These are phyloP conservation scores for Emesis russula DNA, from an alignment of 2,888 invertebrate genomes.

Conservation along the genomic window DNA sequence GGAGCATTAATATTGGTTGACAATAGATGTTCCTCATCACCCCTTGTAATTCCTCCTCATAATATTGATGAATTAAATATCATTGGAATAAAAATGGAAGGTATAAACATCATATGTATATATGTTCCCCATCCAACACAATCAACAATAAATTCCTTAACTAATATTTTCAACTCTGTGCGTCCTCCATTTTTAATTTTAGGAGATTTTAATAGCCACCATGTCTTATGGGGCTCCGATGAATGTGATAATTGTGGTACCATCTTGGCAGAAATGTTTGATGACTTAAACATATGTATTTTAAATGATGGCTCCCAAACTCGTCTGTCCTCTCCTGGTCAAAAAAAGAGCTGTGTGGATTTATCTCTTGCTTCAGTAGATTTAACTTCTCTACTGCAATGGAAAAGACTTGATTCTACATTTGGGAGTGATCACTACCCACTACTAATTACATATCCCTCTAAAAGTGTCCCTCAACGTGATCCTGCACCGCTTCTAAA, in stretches of 20 bases:
- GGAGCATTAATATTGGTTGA: not conserved
- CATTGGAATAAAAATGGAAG: not conserved
- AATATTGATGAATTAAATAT: not conserved
- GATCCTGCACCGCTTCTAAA: not conserved
- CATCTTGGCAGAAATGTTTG: not conserved
- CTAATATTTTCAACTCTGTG: not conserved
- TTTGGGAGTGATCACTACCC: slow-evolving; percentile 19
- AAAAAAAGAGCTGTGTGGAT: not conserved
- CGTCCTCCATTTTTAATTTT: not conserved
- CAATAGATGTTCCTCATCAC: not conserved
- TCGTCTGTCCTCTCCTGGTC: not conserved
- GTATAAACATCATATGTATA: slow-evolving; percentile 1
- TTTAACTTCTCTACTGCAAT: not conserved
- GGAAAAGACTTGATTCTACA: not conserved
- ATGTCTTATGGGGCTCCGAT: slow-evolving; percentile 6
- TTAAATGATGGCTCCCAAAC: not conserved
- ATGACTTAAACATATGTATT: not conserved
- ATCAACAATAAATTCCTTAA: not conserved
- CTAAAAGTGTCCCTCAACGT: not conserved
- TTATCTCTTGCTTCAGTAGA: not conserved
- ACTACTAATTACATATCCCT: not conserved
- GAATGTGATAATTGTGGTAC: not conserved
- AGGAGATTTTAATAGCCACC: not conserved
- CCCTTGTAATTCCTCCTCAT: not conserved
- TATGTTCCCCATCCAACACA: not conserved